A percentile compares a stretch with the other conserved stretches of the same genome.
These are phyloP conservation scores for Odontothrips loti DNA, from an alignment of 2,888 invertebrate genomes.

Conservation along the genomic window DNA sequence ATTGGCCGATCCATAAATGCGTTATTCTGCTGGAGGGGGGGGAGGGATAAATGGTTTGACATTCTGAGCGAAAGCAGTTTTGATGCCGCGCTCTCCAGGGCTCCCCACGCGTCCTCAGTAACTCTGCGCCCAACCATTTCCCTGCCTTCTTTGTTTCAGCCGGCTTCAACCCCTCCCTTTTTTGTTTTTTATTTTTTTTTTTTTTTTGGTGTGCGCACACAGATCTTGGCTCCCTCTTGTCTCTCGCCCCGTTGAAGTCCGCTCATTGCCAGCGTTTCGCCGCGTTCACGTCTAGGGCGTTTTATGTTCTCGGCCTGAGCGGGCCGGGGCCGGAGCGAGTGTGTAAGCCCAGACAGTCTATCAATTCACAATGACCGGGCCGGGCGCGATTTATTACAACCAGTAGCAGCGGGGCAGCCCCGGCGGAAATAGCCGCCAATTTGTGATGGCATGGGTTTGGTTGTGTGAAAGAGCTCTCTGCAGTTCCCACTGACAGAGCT, in stretches of 20 bases:
- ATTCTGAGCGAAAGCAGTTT: constrained; percentile 6
- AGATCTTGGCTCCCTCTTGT: background rate
- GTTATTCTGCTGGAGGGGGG: background rate
- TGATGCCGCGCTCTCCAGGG: background rate
- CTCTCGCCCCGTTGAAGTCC: background rate
- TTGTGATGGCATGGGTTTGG: too few relatives aligned
- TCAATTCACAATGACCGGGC: too few relatives aligned
- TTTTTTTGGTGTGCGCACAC: constrained; percentile 1
- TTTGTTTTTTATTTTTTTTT: background rate
- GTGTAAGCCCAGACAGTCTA: too few relatives aligned
- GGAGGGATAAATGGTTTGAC: background rate
- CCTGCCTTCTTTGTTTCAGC: constrained; percentile 3
- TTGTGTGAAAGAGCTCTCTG: too few relatives aligned
- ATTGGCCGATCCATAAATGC: background rate
- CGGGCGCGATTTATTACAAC: too few relatives aligned
- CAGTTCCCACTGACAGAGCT: too few relatives aligned
- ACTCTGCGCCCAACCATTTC: background rate
- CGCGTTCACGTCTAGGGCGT: background rate
- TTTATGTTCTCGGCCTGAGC: too few relatives aligned
- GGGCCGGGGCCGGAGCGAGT: too few relatives aligned
- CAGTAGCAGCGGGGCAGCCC: background rate
- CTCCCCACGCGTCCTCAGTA: background rate
- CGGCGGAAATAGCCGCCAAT: too few relatives aligned
- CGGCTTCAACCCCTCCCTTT: background rate
- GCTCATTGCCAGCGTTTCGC: background rate